Evolutionary conservation across 1,140 invertebrate species (phyloP).

Genomic region (Nylanderia fulva): DNA sequence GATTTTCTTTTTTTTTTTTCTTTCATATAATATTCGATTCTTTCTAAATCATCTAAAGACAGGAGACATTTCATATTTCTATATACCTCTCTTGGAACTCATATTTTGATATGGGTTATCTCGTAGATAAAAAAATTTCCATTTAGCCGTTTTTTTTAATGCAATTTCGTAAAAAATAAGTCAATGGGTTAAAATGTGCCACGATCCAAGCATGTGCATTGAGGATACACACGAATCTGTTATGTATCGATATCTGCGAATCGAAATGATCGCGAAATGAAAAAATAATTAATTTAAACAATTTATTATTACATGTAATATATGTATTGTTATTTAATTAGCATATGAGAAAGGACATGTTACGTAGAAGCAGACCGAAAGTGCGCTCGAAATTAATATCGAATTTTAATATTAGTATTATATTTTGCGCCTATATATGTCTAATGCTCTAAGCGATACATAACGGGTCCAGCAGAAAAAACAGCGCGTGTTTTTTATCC

Average conservation of each 20-base stretch:
- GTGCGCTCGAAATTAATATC: not conserved
- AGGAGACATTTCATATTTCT: not conserved
- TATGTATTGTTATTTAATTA: conserved; percentile 44
- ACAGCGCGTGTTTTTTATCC: conserved; percentile 31
- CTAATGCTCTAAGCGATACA: conserved; percentile 8
- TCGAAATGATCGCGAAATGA: conserved; percentile 13
- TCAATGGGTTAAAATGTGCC: not conserved
- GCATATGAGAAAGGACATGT: not conserved
- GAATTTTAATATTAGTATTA: conserved; percentile 17
- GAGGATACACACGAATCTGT: conserved; percentile 21
- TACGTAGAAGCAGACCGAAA: conserved; percentile 14
- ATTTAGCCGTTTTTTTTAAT: not conserved
- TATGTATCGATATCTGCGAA: conserved; percentile 27
- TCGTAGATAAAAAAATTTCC: conserved; percentile 17
- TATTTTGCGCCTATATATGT: not conserved
- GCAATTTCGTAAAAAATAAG: conserved; percentile 3
- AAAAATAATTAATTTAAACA: conserved; percentile 28
- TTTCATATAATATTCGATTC: not conserved
- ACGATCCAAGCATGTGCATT: not conserved
- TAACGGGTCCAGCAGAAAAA: conserved; percentile 29
- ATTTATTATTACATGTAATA: conserved; percentile 34
- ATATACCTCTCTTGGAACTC: not conserved
- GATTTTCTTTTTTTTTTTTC: not conserved
- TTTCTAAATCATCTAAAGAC: not conserved
- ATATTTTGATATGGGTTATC: not conserved